These are phyloP conservation scores for Drosophila setosimentum DNA, from an alignment of 2,888 invertebrate genomes.

Conservation along the genomic window DNA sequence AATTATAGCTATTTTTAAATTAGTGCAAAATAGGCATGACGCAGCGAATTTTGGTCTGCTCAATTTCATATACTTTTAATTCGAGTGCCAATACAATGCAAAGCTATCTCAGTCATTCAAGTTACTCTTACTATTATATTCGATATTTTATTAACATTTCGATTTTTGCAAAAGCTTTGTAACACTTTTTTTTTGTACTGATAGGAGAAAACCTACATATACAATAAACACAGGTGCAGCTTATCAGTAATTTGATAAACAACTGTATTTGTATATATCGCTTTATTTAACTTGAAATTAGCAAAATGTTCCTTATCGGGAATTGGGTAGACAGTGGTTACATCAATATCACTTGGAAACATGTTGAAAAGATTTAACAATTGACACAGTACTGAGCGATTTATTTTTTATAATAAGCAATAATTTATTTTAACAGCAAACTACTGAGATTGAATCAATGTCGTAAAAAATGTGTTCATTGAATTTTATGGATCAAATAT, in stretches of 20 bases:
- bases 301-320: not conserved
- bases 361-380: not conserved
- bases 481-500: not conserved
- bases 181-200: not conserved
- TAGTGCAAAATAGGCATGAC: slow-evolving; percentile 41
- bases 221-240: not conserved
- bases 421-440: not conserved
- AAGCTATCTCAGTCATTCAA: not conserved
- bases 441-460: not conserved
- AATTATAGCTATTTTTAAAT: not conserved
- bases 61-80: slow-evolving; percentile 1
- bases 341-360: not conserved
- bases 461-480: not conserved
- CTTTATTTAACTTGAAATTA: too few species aligned
- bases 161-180: not conserved
- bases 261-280: not conserved
- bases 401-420: not conserved
- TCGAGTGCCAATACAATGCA: slow-evolving; percentile 3
- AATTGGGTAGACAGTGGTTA: not conserved
- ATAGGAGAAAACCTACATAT: not conserved
- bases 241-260: slow-evolving; percentile 39
- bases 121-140: not conserved
- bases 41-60: not conserved
- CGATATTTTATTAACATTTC: too few species aligned
- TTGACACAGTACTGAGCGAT: not conserved